phyloP scores from a whole-genome alignment of 2,113 vertebrate genomes.

The Laticauda laticaudata region DNA sequence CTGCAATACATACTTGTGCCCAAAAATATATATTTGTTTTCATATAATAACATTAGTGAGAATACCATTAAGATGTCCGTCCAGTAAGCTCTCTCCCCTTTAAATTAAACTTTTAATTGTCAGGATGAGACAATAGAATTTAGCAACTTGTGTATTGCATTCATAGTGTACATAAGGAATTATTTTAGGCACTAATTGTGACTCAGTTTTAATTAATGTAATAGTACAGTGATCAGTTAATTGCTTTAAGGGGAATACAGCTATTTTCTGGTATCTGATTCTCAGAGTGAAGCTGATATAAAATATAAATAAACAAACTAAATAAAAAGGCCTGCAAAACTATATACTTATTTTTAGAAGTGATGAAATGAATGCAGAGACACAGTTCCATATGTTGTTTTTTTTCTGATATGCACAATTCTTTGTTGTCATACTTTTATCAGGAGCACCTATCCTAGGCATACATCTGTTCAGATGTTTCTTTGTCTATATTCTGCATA shows the following conservation, averaged over 20 bases:
- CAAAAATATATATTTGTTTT: not conserved
- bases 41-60: not conserved
- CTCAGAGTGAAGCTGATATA: not conserved
- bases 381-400: constrained; percentile 5
- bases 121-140: not conserved
- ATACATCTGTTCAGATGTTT: not conserved
- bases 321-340: constrained; percentile 4
- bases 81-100: not conserved
- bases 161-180: not conserved
- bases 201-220: not conserved
- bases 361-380: not conserved
- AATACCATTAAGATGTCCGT: not conserved
- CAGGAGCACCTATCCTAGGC: not conserved
- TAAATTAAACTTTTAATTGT: not conserved
- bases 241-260: not conserved
- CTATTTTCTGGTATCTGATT: not conserved
- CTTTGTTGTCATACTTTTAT: constrained; percentile 19
- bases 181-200: not conserved
- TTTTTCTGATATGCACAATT: constrained; percentile 25
- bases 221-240: not conserved
- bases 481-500: not conserved
- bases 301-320: not conserved
- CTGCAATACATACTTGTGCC: not conserved
- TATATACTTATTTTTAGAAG: constrained; percentile 10
- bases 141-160: not conserved